Evolutionary conservation across 53 echinoderm and acorn worm species (phyloP).

Genomic region (Paracentrotus lividus): DNA sequence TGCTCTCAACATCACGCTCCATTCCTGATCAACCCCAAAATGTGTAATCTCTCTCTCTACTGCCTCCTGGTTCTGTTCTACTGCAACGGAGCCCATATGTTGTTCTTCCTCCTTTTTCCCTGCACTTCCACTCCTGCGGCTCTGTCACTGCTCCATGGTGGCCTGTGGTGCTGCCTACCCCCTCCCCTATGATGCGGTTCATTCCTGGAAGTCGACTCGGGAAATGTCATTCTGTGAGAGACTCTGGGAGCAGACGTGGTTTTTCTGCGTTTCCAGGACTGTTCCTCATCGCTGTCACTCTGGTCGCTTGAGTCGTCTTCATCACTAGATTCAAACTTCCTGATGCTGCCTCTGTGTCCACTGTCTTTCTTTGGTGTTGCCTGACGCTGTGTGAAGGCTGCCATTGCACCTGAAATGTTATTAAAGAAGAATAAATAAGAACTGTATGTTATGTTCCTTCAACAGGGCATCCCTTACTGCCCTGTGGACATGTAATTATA

Average conservation of each 20-base stretch:
- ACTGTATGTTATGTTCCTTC: too few relatives aligned
- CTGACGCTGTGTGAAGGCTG: conserved; percentile 65
- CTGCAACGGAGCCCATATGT: conserved; percentile 87
- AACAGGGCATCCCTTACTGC: too few relatives aligned
- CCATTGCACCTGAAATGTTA: conserved; percentile 30
- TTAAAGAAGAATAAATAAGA: too few relatives aligned
- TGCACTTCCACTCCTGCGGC: not conserved
- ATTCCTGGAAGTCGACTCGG: not conserved
- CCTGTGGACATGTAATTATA: too few relatives aligned
- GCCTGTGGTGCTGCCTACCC: not conserved
- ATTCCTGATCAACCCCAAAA: conserved; percentile 81
- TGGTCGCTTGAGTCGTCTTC: conserved; percentile 53
- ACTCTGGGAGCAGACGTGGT: conserved; percentile 1
- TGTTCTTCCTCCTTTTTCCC: conserved; percentile 78
- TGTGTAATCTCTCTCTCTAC: conserved; percentile 83
- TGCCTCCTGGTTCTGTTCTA: conserved; percentile 84
- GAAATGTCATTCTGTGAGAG: not conserved
- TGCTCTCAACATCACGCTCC: conserved; percentile 89
- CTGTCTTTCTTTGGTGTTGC: conserved; percentile 41
- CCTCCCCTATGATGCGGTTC: not conserved
- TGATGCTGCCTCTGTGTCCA: conserved; percentile 4
- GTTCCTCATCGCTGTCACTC: conserved; percentile 79
- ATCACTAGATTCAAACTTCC: conserved; percentile 61
- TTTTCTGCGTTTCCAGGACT: conserved; percentile 87
- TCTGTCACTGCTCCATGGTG: not conserved